Percentiles rank a stretch among this genome's conserved stretches.
These are phyloP conservation scores for Macrotis lagotis DNA, from an alignment of 2,113 vertebrate species.

Conservation along the genomic window DNA sequence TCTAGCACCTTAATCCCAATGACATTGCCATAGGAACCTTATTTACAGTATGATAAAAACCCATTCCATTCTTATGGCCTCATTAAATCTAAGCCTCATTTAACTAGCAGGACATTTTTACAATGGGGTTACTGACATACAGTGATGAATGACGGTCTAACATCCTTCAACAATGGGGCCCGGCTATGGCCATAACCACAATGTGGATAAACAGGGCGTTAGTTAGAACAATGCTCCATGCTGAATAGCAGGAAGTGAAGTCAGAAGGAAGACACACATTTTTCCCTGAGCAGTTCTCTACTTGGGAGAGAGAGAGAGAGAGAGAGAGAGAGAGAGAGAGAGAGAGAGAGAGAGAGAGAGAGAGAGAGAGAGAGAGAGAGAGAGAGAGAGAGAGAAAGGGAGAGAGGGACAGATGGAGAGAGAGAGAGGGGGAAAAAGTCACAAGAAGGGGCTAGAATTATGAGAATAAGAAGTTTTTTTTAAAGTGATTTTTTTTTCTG, in stretches of 20 bases:
- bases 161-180: conserved; percentile 83
- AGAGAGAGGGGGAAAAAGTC: not conserved
- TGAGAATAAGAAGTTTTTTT: conserved; percentile 68
- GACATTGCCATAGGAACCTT: conserved; percentile 81
- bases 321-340: no score
- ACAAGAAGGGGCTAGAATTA: conserved; percentile 55
- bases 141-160: conserved; percentile 83
- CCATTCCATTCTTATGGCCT: conserved; percentile 79
- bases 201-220: conserved; percentile 82
- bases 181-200: conserved; percentile 74
- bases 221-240: conserved; percentile 81
- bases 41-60: conserved; percentile 84
- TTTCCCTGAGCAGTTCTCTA: conserved; percentile 50
- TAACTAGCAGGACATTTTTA: conserved; percentile 87
- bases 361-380: no score
- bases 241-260: conserved; percentile 84
- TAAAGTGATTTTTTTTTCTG: no score
- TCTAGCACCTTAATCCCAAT: conserved; percentile 67
- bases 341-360: no score
- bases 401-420: no score
- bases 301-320: conserved; percentile 13
- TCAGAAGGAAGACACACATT: conserved; percentile 68
- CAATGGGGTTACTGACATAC: conserved; percentile 84
- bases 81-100: conserved; percentile 87
- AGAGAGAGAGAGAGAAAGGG: no score